Evolutionary conservation across 2,888 invertebrate species (phyloP).

Genomic region (Leptinotarsa peninsularis): DNA sequence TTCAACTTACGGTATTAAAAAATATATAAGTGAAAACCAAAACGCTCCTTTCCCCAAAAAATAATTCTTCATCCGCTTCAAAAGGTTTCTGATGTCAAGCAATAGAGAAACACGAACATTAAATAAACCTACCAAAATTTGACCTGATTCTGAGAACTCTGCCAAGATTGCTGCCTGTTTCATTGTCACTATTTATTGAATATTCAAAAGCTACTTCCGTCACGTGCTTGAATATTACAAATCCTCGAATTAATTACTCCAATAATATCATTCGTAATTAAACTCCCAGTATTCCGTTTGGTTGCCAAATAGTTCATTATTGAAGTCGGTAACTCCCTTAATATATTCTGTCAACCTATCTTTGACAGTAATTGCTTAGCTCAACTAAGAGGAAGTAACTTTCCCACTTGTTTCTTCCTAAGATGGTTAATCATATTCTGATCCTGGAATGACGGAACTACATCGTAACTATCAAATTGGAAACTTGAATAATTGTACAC

Average conservation of each 20-base stretch:
- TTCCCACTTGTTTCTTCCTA: background rate
- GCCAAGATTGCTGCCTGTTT: too few relatives aligned
- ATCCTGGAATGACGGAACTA: background rate
- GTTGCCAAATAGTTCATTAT: conserved; percentile 10
- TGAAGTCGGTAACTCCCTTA: background rate
- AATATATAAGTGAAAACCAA: too few relatives aligned
- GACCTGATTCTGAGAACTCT: too few relatives aligned
- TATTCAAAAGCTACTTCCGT: too few relatives aligned
- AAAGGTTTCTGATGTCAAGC: too few relatives aligned
- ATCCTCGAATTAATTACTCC: background rate
- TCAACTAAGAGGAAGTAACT: conserved; percentile 11
- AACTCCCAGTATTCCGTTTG: background rate
- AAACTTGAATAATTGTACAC: background rate
- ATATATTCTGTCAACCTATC: conserved; percentile 10
- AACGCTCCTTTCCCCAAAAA: too few relatives aligned
- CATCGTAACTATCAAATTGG: background rate
- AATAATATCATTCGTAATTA: background rate
- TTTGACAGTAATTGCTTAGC: conserved; percentile 8
- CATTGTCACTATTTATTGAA: too few relatives aligned
- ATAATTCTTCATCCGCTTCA: too few relatives aligned
- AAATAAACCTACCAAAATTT: too few relatives aligned
- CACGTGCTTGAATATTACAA: background rate
- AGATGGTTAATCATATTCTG: background rate
- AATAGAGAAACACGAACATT: too few relatives aligned
- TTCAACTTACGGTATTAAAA: too few relatives aligned